Conservation (phyloP, 1,140 invertebrate genomes). For the Drosophila nikananu region DNA sequence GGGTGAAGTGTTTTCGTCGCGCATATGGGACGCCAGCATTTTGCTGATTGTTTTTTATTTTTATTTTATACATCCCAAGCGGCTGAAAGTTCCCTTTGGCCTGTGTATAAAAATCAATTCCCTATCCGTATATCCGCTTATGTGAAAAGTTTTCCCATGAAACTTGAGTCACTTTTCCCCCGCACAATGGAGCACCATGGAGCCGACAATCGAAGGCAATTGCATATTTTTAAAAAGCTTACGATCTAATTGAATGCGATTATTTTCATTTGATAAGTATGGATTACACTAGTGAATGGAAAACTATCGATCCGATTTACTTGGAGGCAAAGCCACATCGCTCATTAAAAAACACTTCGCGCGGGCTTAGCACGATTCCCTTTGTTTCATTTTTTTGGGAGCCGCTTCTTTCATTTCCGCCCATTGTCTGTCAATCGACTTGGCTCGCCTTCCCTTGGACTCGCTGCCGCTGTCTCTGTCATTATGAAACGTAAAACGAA, state of each 20-base stretch:
- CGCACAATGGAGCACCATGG: conserved; percentile 26
- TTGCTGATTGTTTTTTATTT: conserved; percentile 49
- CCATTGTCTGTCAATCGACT: conserved; percentile 71
- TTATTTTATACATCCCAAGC: conserved; percentile 31
- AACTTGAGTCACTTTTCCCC: conserved; percentile 42
- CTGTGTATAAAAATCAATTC: conserved; percentile 66
- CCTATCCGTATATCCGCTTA: conserved; percentile 63
- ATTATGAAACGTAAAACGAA: conserved; percentile 84
- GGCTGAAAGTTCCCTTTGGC: conserved; percentile 19
- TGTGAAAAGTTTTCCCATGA: conserved; percentile 75
- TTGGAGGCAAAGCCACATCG: neutral
- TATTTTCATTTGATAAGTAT: conserved; percentile 27
- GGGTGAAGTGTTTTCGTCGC: conserved; percentile 34
- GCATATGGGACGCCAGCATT: conserved; percentile 41
- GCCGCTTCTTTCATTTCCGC: conserved; percentile 29
- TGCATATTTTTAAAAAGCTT: conserved; percentile 17
- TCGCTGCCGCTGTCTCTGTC: conserved; percentile 52
- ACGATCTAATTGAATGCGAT: conserved; percentile 6
- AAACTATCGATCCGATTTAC: conserved; percentile 39
- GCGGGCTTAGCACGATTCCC: neutral
- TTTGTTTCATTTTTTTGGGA: conserved; percentile 29
- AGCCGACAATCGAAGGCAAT: conserved; percentile 6
- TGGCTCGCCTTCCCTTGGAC: conserved; percentile 26
- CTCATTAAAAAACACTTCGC: conserved; percentile 44
- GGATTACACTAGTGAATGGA: conserved; percentile 9